Base-by-base conservation (phyloP, 2,113 vertebrate genomes). In the Oplegnathus fasciatus region DNA sequence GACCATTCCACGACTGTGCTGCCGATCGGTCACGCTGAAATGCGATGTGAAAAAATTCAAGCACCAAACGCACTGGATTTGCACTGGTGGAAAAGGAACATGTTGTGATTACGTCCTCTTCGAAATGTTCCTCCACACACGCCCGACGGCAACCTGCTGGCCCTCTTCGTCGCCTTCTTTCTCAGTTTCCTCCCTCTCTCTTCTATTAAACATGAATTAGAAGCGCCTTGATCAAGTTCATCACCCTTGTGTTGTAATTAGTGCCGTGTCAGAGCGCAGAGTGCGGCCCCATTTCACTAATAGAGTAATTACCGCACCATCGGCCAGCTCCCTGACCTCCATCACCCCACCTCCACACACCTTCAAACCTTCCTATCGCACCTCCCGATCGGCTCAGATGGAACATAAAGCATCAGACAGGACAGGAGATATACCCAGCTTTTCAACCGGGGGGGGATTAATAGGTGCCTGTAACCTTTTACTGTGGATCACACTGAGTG, bases 191-290 rank as follows among this genome's bases (percentile, higher is more conserved):
- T 50, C 24, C 32, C 50, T 48, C 48, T 20, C n/a, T 74, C 68
- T 78, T 78, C 68, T 66, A 86, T 80, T 68, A 71, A 80, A 86
- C 48, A 87, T 79, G 52, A 91, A 87, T 90, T 80, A 92, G 77
- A 70, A 64, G 42, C 1, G 42, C 58, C 68, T 54, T 50, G 88
- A 90, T 90, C 75, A 80, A 83, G 86, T 91, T 89, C 84, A 86
- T 92, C 91, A 88, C 86, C 87, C 68, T 67, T 52, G 86, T 83
- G 85, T 88, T 78, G 73, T 79, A 91, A 92, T 92, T 87, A 93
- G 83, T 60, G 75, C 76, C 15, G 62, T 74, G 85, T 87, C 88
- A 82, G 62, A 83, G 81, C 28, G 14, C 4, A 26, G 75, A 73
- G 79, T 28, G 0, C 1, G 34, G 79, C 66, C 81, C 86, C 50